A percentile compares a stretch with the other conserved stretches of the same genome.
Conservation (phyloP, 2,797 vertebrate species). For the Hippocampus kuda region DNA sequence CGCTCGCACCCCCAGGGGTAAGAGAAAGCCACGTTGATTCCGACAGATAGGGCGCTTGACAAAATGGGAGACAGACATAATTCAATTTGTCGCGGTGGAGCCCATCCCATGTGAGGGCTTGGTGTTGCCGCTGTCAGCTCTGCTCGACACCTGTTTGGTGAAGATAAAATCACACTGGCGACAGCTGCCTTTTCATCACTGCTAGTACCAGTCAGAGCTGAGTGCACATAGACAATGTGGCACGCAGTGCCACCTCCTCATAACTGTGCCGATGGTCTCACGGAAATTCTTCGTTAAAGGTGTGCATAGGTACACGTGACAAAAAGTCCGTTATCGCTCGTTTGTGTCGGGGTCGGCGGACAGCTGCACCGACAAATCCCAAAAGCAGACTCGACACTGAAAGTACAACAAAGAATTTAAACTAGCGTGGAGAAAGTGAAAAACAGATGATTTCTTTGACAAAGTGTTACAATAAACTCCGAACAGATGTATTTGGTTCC, state of each 20-base stretch:
- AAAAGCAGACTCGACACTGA: not conserved
- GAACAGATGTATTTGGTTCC: too few species aligned
- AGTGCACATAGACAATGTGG: not conserved
- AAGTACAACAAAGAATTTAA: too few species aligned
- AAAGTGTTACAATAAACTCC: too few species aligned
- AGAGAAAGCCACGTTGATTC: constrained; percentile 48
- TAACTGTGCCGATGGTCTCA: not conserved
- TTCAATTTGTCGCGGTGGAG: constrained; percentile 62
- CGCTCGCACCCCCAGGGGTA: constrained; percentile 26
- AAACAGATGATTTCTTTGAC: too few species aligned
- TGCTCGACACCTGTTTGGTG: constrained; percentile 53
- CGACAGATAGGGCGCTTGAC: constrained; percentile 53
- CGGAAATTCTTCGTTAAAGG: not conserved
- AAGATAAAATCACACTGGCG: constrained; percentile 61
- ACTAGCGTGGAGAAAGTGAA: too few species aligned
- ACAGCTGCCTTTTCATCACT: constrained; percentile 53
- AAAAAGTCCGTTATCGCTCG: not conserved
- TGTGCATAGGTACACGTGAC: not conserved
- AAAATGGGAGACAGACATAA: constrained; percentile 52
- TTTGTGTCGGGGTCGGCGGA: too few species aligned
- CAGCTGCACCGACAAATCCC: too few species aligned
- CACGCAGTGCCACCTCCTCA: not conserved
- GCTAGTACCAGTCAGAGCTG: not conserved
- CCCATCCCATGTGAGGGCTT: constrained; percentile 44
- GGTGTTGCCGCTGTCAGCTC: constrained; percentile 56